Base-by-base conservation (phyloP, 2,888 invertebrate species). In the Drosophila quinaria region DNA sequence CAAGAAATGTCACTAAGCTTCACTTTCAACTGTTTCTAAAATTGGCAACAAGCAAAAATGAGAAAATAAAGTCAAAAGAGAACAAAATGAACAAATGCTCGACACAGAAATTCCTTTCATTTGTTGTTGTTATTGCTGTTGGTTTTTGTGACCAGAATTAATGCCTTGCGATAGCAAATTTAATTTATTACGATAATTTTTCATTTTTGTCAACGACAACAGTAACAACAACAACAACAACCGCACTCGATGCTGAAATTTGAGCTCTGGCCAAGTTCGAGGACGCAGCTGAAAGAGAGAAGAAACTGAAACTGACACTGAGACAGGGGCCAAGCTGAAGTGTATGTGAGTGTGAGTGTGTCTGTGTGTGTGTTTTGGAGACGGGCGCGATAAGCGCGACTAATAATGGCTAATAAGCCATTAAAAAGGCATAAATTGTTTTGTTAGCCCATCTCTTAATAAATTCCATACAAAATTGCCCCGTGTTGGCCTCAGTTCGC, bases 171-270 rank as follows among this genome's bases (percentile, higher is more conserved):
- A 91, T 91, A 91, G 90, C 84, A 90, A 91, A 90, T 90, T 90
- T 90, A 90, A 91, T 91, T 91, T 91, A 91, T 91, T 85, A 90
- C 89, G 89, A 90, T 88, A 86, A 90, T 90, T 91, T 91, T 89
- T 90, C 88, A 90, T 90, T 87, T 89, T 89, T 85, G 89, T 88
- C 85, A 88, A 87, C 84, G 59, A 47, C 65, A 67, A 68, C 55
- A 64, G n/a, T n/a, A n/a, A 63, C 66, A 55, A 62, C 37, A 62
- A 66, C 54, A 62, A 52, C 17, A 49, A 9, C 33, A 62, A 11
- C n/a, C 44, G 33, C 35, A 60, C 62, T 72, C 60, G 64, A 41
- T 70, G 78, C 66, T 83, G 74, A 82, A 82, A 82, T 87, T 84
- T 78, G 82, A 87, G 83, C 54, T 55, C 62, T 63, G 65, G 61